Evolutionary conservation across 2,797 vertebrate genomes (phyloP), one percentile per base, ranked within the genome.

Genomic region (Amphiprion clarkii): DNA sequence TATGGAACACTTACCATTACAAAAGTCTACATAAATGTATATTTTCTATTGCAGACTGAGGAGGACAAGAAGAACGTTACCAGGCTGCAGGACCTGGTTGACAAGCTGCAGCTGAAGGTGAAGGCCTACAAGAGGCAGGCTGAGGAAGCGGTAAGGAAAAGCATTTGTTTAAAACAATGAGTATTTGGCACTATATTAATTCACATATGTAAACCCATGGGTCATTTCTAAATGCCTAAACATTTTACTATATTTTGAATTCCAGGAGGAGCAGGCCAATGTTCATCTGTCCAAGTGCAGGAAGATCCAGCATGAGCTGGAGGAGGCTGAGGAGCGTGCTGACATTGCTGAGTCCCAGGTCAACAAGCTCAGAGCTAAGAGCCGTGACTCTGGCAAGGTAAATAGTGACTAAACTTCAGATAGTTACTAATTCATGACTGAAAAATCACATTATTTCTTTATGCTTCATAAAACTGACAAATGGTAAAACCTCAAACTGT

Each of bases 321-420:
- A 97, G 76, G 96, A 97, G 67, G 96, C 96, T 0, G 93, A 97
- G 89, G 96, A 97, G 44, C 86, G 95, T 3, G 96, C 96, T 6
- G 96, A 98, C 87, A 96, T 97, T 3, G 95, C 96, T 0, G 97
- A 97, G 88, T 96, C 95, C 0, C 97, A 98, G 93, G 96, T 97
- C 91, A 97, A 96, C 93, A 97, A 98, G 87, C 94, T 98, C 67
- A 93, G 96, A 66, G 95, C 72, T 4, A 99, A 96, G 83, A 86
- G 66, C 66, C 87, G 84, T 23, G 87, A 88, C 29, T 21, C 79
- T 76, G 84, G 86, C 54, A 88, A 88, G 87, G 87, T 88, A 74
- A 63, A 55, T 25, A 23, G 40, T 19, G 5, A n/a, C 46, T 23
- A 6, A n/a, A 23, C 8, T 11, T n/a, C 19, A 21, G 19, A 49